phyloP scores from a whole-genome alignment of 2,113 vertebrate genomes.

The Xiphophorus maculatus region DNA sequence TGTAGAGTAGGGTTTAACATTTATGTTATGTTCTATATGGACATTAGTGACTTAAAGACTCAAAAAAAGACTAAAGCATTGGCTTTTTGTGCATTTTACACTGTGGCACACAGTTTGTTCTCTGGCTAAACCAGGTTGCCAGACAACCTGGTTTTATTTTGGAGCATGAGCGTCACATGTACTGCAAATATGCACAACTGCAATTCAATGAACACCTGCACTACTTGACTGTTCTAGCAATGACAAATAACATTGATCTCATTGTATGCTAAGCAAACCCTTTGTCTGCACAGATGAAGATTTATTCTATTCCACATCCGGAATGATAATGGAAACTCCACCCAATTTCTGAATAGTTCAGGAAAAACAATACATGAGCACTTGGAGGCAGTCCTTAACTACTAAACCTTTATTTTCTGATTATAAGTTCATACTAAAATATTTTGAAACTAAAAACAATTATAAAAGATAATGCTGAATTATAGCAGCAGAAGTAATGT shows the following conservation, averaged over 20 bases:
- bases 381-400: neutral
- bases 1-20: neutral
- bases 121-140: neutral
- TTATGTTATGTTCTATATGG: neutral
- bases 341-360: neutral
- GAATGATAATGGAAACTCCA: neutral
- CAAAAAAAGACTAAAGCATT: neutral
- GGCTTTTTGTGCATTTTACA: neutral
- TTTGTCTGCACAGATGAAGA: neutral
- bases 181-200: neutral
- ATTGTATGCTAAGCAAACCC: neutral
- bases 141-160: neutral
- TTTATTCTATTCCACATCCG: neutral
- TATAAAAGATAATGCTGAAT: neutral
- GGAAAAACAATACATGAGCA: neutral
- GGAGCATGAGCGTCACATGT: no score
- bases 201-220: neutral
- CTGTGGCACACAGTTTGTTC: neutral
- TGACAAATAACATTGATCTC: neutral
- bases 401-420: neutral
- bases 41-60: neutral
- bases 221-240: neutral
- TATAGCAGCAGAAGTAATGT: neutral
- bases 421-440: neutral
- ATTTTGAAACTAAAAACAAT: neutral